Base-by-base conservation (phyloP, 2,888 invertebrate genomes). In the Megalurothrips usitatus region DNA sequence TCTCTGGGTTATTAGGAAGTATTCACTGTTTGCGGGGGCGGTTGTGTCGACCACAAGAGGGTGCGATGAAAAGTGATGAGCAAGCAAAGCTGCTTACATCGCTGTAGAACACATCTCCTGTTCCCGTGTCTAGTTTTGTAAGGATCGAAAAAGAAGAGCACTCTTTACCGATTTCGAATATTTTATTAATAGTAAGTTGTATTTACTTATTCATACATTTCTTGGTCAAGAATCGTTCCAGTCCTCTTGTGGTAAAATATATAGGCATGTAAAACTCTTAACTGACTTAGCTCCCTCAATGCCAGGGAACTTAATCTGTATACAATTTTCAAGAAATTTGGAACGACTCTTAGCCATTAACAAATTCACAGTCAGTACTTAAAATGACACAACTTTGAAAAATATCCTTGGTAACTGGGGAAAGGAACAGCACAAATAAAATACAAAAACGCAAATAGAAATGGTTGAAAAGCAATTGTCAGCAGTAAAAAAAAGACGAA, bases 361-460 rank as follows among this genome's bases (percentile, higher is more conserved):
- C 68, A 75, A 75, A 75, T 75, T 75, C 68, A 75, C 68, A 75
- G 68, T 75, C 68, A 75, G 68, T 75, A 75, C 68, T 75, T 75
- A 75, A 75, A 75, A 75, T 75, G 68, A 75, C 68, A 75, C 68
- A 75, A 75, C 68, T 75, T 75, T 75, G 68, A 75, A 75, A 75
- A 75, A 75, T 75, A 75, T 75, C 26, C 26, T 75, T 26, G 68
- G 68, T 75, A 75, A 75, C 68, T 26, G 68, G 68, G 26, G 23
- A 26, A 26, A 68, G 26, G 68, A 68, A 75, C 23, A 75, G 68
- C 23, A 26, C 58, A 58, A 58, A 58, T 58, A 14, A 19, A 19
- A 75, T 58, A 58, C 34, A 43, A 43, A 43, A 43, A 43, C 34
- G 34, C 34, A 43, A 43, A 43, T 43, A 43, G 6, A 43, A 43